These are phyloP conservation scores for Symphodus melops DNA, from an alignment of 2,113 vertebrate genomes.

Conservation along the genomic window DNA sequence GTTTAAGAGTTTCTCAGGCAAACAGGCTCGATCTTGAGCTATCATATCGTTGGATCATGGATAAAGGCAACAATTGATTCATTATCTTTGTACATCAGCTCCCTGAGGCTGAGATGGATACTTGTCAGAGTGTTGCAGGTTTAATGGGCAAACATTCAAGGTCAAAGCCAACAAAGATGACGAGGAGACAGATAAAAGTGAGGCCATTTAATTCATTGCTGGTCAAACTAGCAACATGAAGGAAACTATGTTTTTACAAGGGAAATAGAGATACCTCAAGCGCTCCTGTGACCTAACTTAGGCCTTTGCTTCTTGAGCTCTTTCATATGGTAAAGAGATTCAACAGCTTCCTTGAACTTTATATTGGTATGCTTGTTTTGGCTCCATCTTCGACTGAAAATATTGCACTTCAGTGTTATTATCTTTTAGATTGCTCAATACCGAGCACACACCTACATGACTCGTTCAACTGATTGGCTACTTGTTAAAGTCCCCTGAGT, in stretches of 20 bases:
- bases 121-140: slow-evolving; percentile 60
- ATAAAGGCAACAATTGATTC: slow-evolving; percentile 78
- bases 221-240: slow-evolving; percentile 25
- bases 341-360: slow-evolving; percentile 11
- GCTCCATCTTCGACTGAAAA: neutral
- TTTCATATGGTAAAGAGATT: slow-evolving; percentile 27
- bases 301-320: slow-evolving; percentile 26
- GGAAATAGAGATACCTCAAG: slow-evolving; percentile 7
- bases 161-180: slow-evolving; percentile 55
- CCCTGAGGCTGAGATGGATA: slow-evolving; percentile 64
- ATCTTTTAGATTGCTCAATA: neutral
- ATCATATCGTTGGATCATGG: slow-evolving; percentile 74
- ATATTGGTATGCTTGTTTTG: neutral
- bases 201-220: slow-evolving; percentile 29
- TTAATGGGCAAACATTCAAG: slow-evolving; percentile 76
- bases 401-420: slow-evolving; percentile 18
- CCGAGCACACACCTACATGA: no score
- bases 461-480: no score
- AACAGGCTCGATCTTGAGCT: slow-evolving; percentile 56
- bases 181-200: slow-evolving; percentile 30
- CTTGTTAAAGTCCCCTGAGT: no score
- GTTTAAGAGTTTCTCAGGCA: slow-evolving; percentile 55
- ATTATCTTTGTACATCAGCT: slow-evolving; percentile 73
- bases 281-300: slow-evolving; percentile 21
- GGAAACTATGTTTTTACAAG: slow-evolving; percentile 17